These are phyloP conservation scores for Hafferia zeledoni DNA, from an alignment of 2,797 vertebrate species.

Conservation along the genomic window DNA sequence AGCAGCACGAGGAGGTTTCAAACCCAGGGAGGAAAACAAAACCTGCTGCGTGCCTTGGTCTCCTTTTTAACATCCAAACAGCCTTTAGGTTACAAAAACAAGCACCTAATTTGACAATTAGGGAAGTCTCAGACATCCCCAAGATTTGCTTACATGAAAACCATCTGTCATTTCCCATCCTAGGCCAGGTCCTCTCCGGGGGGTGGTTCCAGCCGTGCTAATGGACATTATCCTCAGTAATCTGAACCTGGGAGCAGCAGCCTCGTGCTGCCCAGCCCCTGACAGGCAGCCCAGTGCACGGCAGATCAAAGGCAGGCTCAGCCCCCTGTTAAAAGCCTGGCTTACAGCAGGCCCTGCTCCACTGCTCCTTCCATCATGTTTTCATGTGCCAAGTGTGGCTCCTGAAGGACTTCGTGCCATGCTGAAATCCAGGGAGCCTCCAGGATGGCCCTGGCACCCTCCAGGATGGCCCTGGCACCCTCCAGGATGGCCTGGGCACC, in stretches of 20 bases:
- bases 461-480: not conserved
- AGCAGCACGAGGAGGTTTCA: not conserved
- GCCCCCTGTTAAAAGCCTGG: not conserved
- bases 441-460: not conserved
- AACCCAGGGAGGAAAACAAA: not conserved
- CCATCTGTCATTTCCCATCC: not conserved
- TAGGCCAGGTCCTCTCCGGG: not conserved
- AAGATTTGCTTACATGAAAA: not conserved
- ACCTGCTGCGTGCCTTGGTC: not conserved
- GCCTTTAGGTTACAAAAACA: not conserved
- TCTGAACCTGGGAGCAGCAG: not conserved
- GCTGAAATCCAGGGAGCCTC: not conserved
- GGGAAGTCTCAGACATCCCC: not conserved
- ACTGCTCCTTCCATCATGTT: not conserved
- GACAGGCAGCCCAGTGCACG: not conserved
- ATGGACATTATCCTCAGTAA: not conserved
- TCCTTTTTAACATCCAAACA: not conserved
- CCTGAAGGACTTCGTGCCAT: not conserved
- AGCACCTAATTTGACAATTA: not conserved
- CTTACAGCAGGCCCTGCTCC: not conserved
- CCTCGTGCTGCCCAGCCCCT: not conserved
- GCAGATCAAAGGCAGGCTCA: not conserved
- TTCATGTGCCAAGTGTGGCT: not conserved
- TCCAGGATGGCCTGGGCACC: not conserved
- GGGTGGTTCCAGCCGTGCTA: not conserved